These are phyloP conservation scores for Drosophila tropicalis DNA, from an alignment of 1,140 invertebrate species.

Conservation along the genomic window DNA sequence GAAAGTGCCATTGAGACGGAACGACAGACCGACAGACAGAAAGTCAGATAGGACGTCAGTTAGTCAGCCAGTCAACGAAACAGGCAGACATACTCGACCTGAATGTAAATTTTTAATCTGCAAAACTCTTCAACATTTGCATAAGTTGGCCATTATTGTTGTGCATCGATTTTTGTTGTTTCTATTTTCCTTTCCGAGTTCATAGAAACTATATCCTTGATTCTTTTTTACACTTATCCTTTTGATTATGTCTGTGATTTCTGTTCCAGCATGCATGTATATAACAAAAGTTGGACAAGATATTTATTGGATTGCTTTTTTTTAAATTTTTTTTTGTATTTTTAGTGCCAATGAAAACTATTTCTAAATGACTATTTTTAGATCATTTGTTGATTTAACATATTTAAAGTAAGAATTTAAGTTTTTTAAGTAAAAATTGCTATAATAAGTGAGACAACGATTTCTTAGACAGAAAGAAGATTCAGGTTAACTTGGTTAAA, in stretches of 20 bases:
- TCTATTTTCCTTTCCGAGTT: constrained; percentile 19
- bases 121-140: constrained; percentile 70
- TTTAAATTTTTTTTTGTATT: background rate
- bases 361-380: background rate
- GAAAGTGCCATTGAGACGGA: constrained; percentile 45
- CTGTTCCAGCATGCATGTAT: constrained; percentile 27
- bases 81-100: constrained; percentile 52
- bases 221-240: constrained; percentile 30
- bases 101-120: constrained; percentile 78
- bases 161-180: constrained; percentile 53
- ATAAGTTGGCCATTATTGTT: constrained; percentile 60
- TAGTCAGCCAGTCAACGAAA: constrained; percentile 36
- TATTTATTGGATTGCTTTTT: background rate
- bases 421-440: too few species aligned
- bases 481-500: too few species aligned
- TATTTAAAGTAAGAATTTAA: too few species aligned
- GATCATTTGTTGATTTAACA: too few species aligned
- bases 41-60: constrained; percentile 39
- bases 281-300: background rate
- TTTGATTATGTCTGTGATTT: constrained; percentile 44
- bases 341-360: too few species aligned
- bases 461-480: too few species aligned
- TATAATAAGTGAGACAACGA: too few species aligned
- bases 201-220: constrained; percentile 21
- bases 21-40: constrained; percentile 39